phyloP scores from a whole-genome alignment of 2,113 vertebrate genomes.

The Monarcha castaneiventris region DNA sequence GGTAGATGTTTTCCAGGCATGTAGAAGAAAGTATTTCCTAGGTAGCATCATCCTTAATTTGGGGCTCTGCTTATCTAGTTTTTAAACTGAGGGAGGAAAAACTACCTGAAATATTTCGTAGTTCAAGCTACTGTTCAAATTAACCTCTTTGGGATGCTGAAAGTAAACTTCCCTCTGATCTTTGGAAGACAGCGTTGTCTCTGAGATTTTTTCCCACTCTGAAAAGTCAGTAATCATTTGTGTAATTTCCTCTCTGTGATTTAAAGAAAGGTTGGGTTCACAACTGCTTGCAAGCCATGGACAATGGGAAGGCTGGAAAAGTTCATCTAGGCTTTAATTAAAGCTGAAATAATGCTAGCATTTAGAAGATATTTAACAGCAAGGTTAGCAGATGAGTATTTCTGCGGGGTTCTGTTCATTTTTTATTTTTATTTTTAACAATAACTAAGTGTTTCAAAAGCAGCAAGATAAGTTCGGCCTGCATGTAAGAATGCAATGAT shows the following conservation, averaged over 20 bases:
- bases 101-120: neutral
- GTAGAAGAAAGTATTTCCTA: neutral
- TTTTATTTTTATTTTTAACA: neutral
- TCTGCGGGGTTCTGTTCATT: fast-evolving
- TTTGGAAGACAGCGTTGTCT: neutral
- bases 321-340: neutral
- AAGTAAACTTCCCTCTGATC: neutral
- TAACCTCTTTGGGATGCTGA: neutral
- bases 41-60: neutral
- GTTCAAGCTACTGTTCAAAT: neutral
- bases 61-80: neutral
- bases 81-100: neutral
- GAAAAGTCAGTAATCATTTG: neutral
- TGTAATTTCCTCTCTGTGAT: neutral
- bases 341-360: neutral
- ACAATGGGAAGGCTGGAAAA: neutral
- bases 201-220: neutral
- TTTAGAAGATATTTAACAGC: neutral
- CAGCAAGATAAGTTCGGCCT: neutral
- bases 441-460: neutral
- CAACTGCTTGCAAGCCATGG: neutral
- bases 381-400: neutral
- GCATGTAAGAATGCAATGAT: neutral
- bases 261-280: neutral
- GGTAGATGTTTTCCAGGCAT: neutral